Evolutionary conservation across 2,888 invertebrate genomes (phyloP), one percentile per base, ranked within the genome.

Genomic region (Malacosoma neustria): DNA sequence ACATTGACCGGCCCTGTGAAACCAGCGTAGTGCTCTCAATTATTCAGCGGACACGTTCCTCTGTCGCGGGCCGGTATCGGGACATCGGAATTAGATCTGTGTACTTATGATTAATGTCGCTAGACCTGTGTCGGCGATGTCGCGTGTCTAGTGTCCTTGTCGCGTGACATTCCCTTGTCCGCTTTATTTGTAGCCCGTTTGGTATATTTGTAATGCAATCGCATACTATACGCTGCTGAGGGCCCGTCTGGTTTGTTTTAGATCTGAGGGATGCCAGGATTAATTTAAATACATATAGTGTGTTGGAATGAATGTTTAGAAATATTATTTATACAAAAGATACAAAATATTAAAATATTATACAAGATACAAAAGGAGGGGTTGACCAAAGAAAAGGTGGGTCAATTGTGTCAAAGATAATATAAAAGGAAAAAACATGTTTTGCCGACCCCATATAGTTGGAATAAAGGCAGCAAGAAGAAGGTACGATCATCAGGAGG

Each of bases 41-140:
- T 46, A 49, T 49, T 45, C 48, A 46, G 2, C 7, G 14, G 39
- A 44, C 48, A 44, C 35, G 37, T 39, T 39, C 38, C 12, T 13
- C 15, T 9, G 12, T 36, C 42, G 39, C 38, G 32, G 14, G 33
- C 32, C 14, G 33, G 9, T 9, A 22, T 22, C 22, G 22, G 22
- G 22, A 22, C 22, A 22, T 22, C 22, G 22, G 22, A 22, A 22
- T 22, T 22, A 22, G 22, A 22, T 22, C 22, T 22, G 22, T 22
- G 22, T 22, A 22, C 22, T 22, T 22, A 22, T 22, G 22, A 22
- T 22, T 22, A 22, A 22, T 22, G 22, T 22, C 22, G 22, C 22
- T 3, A 22, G 22, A 22, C 22, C 22, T 22, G 22, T 22, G 22
- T 22, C 22, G 22, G 22, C 22, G 22, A 22, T 22, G 22, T 22